Conservation (phyloP, 2,113 vertebrate genomes). For the Urocitellus parryii region DNA sequence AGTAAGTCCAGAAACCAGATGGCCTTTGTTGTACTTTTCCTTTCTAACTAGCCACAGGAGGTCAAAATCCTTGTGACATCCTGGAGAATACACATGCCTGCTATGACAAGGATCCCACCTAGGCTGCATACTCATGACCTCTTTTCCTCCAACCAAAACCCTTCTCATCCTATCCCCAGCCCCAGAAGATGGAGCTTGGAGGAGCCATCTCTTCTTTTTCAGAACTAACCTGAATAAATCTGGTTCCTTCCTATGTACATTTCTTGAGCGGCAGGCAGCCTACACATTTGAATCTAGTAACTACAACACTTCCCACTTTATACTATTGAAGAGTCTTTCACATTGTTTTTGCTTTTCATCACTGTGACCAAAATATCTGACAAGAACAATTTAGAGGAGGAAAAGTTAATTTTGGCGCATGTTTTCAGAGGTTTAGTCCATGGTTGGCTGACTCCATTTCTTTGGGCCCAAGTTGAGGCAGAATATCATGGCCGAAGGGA, state of each 20-base stretch:
- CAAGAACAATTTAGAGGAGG: no score
- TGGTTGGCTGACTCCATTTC: no score
- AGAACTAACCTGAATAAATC: neutral
- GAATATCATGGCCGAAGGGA: no score
- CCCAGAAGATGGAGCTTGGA: neutral
- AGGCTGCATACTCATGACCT: neutral
- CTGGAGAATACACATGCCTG: no score
- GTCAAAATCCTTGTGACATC: neutral
- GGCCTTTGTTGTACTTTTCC: neutral
- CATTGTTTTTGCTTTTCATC: neutral
- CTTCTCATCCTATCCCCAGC: neutral
- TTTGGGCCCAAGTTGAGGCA: no score
- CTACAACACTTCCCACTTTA: neutral
- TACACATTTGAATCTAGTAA: neutral
- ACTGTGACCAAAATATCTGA: no score
- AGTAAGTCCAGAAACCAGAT: neutral
- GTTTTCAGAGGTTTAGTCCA: no score
- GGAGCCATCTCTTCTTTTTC: neutral
- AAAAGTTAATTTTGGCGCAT: no score
- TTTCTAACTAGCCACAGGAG: neutral
- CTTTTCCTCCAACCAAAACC: neutral
- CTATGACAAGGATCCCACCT: neutral
- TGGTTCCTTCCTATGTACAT: neutral
- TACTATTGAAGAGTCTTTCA: neutral
- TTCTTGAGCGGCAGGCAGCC: neutral